phyloP scores from a whole-genome alignment of 2,797 vertebrate genomes.

The Pipistrellus pipistrellus region DNA sequence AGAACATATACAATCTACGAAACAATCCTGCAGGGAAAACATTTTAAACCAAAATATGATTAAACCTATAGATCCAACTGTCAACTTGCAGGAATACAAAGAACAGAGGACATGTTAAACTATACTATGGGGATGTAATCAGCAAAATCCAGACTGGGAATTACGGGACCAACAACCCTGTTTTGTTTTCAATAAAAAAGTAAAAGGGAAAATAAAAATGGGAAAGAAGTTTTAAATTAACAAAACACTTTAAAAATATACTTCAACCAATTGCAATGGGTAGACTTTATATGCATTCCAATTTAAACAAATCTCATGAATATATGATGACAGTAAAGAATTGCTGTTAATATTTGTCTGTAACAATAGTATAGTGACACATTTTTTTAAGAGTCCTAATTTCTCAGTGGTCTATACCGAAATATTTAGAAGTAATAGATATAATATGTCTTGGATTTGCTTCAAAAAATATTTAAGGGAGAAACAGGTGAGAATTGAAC shows the following conservation, averaged over 20 bases:
- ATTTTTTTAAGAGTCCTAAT: conserved; percentile 13
- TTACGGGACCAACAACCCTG: conserved; percentile 43
- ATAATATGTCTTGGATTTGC: conserved; percentile 26
- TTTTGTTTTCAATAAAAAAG: conserved; percentile 47
- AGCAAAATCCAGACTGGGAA: conserved; percentile 61
- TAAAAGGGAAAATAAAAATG: not conserved
- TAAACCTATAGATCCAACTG: conserved; percentile 42
- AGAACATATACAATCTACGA: conserved; percentile 47
- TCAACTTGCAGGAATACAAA: conserved; percentile 56
- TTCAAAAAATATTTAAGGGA: conserved; percentile 35
- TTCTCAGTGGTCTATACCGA: conserved; percentile 6
- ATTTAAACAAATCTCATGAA: conserved; percentile 46
- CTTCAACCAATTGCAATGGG: not conserved
- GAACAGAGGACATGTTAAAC: conserved; percentile 57
- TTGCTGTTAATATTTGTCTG: conserved; percentile 26
- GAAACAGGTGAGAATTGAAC: not conserved
- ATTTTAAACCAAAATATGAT: conserved; percentile 60
- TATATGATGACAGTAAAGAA: conserved; percentile 20
- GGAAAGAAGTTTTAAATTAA: conserved; percentile 54
- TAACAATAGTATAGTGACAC: not conserved
- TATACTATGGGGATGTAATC: conserved; percentile 25
- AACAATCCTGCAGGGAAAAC: not conserved
- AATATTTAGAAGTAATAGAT: conserved; percentile 44
- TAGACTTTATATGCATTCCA: conserved; percentile 27
- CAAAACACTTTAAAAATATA: conserved; percentile 54